Evolutionary conservation across 2,888 invertebrate species (phyloP).

Genomic region (Actias luna): DNA sequence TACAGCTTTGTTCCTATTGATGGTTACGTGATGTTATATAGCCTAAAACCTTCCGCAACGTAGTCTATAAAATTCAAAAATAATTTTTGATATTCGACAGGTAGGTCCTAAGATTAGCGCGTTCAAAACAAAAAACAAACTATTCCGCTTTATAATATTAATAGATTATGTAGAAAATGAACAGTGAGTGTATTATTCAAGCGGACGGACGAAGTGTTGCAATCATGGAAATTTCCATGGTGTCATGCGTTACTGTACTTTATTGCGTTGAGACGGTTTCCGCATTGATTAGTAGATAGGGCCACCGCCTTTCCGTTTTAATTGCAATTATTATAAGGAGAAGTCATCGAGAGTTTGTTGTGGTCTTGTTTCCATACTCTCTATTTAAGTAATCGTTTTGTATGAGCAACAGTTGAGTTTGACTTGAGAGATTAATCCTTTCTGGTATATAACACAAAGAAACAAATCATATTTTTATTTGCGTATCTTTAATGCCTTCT

Average conservation of each 20-base stretch:
- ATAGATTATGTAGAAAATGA: no score
- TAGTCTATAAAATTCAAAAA: no score
- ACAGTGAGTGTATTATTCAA: neutral
- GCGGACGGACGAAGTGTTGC: neutral
- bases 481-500: neutral
- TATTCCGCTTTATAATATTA: no score
- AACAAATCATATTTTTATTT: neutral
- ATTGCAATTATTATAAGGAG: neutral
- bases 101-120: no score
- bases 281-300: neutral
- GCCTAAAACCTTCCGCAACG: no score
- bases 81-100: no score
- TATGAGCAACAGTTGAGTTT: neutral
- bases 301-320: neutral
- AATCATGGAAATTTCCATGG: neutral
- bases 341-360: neutral
- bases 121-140: no score
- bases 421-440: neutral
- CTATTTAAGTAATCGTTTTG: neutral
- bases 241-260: neutral
- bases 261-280: neutral
- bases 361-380: neutral
- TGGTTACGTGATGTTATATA: no score
- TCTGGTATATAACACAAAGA: neutral
- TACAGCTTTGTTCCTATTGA: no score